Percentiles rank a stretch among this genome's conserved stretches.
These are phyloP conservation scores for Caenorhabditis virilis DNA, from an alignment of 2,888 invertebrate species.

Conservation along the genomic window DNA sequence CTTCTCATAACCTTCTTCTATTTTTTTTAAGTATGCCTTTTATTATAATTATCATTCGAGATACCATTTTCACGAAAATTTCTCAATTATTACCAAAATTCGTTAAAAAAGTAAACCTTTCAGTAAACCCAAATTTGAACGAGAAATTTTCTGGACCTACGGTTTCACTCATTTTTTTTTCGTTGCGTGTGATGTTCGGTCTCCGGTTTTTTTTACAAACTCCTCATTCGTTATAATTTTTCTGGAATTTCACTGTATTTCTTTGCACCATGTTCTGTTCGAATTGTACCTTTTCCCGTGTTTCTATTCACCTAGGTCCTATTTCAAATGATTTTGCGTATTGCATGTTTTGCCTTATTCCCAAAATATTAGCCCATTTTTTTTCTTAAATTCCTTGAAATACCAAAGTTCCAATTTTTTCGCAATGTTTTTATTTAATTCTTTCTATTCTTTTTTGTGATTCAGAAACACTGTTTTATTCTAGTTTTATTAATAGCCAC, in stretches of 20 bases:
- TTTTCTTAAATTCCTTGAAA: background rate
- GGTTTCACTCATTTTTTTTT: conserved; percentile 9
- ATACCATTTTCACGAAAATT: conserved; percentile 12
- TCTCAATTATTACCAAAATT: conserved; percentile 6
- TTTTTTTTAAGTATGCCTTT: too few relatives aligned
- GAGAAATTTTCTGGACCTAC: conserved; percentile 18
- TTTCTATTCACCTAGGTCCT: conserved; percentile 10
- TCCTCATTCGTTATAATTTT: too few relatives aligned
- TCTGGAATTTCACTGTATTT: background rate
- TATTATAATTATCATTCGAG: too few relatives aligned
- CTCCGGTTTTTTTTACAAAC: conserved; percentile 33
- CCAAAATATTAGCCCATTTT: background rate
- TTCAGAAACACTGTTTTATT: background rate
- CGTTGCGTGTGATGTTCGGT: conserved; percentile 37
- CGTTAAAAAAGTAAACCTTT: too few relatives aligned
- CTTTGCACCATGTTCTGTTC: background rate
- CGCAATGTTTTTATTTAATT: background rate
- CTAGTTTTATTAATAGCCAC: background rate
- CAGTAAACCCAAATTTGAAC: too few relatives aligned
- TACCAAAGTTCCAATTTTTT: background rate
- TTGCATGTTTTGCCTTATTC: background rate
- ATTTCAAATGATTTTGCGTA: conserved; percentile 4
- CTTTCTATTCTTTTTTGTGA: background rate
- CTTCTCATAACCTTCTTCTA: too few relatives aligned
- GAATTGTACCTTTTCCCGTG: conserved; percentile 6